Evolutionary conservation across 2,888 invertebrate genomes (phyloP).

Genomic region (Axea sp.): DNA sequence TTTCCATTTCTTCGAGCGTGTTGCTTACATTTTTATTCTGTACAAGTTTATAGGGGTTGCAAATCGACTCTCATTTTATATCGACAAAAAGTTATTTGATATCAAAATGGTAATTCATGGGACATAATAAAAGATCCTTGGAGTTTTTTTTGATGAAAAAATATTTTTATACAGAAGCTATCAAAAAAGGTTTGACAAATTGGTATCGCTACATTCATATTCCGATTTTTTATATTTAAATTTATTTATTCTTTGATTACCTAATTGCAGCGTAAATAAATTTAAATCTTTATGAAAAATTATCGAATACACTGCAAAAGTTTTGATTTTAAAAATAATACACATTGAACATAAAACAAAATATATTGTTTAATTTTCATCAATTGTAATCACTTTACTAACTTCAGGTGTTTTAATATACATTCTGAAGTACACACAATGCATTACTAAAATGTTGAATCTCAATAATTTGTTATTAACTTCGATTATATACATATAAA

Average conservation of each 20-base stretch:
- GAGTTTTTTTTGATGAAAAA: conserved; percentile 8
- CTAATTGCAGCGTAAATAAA: too few relatives aligned
- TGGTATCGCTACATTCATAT: conserved; percentile 21
- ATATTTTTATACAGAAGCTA: conserved; percentile 27
- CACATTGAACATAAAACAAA: too few relatives aligned
- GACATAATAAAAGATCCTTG: conserved; percentile 4
- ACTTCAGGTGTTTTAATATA: too few relatives aligned
- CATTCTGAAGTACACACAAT: too few relatives aligned
- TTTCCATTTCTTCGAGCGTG: conserved; percentile 35
- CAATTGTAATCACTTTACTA: too few relatives aligned
- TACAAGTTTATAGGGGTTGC: conserved; percentile 20
- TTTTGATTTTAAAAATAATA: too few relatives aligned
- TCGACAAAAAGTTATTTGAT: conserved; percentile 39
- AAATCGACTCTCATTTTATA: conserved; percentile 37
- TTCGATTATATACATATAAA: too few relatives aligned
- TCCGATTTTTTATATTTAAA: conserved; percentile 9
- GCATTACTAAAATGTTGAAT: too few relatives aligned
- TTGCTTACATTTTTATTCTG: conserved; percentile 38
- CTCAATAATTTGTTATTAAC: too few relatives aligned
- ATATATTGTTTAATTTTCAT: too few relatives aligned
- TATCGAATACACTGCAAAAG: too few relatives aligned
- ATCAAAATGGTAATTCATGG: conserved; percentile 15
- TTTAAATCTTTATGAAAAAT: too few relatives aligned
- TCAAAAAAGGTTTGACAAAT: conserved; percentile 14
- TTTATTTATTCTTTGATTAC: conserved; percentile 10